Conservation (phyloP, 2,888 invertebrate genomes). For the Congeria kusceri region DNA sequence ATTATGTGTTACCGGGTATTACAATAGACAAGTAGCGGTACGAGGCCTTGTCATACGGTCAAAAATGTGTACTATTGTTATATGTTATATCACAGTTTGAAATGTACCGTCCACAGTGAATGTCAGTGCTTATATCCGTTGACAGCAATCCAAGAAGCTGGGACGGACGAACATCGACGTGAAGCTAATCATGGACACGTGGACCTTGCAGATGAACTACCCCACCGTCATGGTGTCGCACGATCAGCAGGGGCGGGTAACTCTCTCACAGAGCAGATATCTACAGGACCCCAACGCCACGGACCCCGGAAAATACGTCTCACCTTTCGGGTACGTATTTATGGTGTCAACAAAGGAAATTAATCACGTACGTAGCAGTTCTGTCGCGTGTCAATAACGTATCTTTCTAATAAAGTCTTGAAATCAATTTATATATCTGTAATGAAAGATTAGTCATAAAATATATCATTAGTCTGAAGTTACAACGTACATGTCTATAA, state of each 20-base stretch:
- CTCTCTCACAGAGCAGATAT: conserved; percentile 74
- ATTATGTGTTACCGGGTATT: too few relatives aligned
- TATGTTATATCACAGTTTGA: background rate
- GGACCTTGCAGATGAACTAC: conserved; percentile 84
- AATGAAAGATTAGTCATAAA: too few relatives aligned
- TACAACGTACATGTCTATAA: too few relatives aligned
- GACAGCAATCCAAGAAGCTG: conserved; percentile 47
- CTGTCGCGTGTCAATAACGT: too few relatives aligned
- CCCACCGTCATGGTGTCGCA: conserved; percentile 76
- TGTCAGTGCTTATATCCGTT: background rate
- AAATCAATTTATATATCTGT: too few relatives aligned
- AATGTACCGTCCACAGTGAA: background rate
- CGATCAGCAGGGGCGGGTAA: conserved; percentile 55
- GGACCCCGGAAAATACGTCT: conserved; percentile 63
- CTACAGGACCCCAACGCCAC: conserved; percentile 67
- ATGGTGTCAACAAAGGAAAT: too few relatives aligned
- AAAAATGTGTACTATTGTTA: too few relatives aligned
- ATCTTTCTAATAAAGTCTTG: too few relatives aligned
- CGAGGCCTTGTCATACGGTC: too few relatives aligned
- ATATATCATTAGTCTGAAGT: too few relatives aligned
- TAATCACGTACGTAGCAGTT: too few relatives aligned
- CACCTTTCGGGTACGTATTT: conserved; percentile 70
- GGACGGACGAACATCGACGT: conserved; percentile 60
- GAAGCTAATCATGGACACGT: conserved; percentile 82
- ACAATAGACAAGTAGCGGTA: too few relatives aligned